Evolutionary conservation across 2,888 invertebrate genomes (phyloP).

Genomic region (Morpho achilles): DNA sequence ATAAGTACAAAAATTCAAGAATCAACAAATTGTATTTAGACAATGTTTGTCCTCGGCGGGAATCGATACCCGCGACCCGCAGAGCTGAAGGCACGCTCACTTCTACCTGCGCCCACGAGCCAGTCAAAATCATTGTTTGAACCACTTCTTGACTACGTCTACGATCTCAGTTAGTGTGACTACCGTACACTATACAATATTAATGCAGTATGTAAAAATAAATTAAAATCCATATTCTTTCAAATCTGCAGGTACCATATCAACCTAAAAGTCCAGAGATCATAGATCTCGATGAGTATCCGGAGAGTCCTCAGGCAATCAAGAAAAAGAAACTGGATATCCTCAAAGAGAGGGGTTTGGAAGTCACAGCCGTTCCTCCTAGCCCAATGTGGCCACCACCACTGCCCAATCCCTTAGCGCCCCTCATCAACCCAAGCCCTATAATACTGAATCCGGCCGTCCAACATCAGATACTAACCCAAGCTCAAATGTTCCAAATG

Average conservation of each 20-base stretch:
- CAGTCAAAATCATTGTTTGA: too few species aligned
- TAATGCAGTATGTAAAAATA: too few species aligned
- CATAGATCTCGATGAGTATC: constrained; percentile 80
- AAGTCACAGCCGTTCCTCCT: constrained; percentile 83
- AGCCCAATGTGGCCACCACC: constrained; percentile 37
- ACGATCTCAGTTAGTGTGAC: too few species aligned
- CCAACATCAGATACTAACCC: constrained; percentile 71
- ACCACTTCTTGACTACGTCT: not conserved
- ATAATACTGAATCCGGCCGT: constrained; percentile 58
- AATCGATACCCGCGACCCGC: too few species aligned
- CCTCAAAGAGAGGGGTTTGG: constrained; percentile 85
- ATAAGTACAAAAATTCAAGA: too few species aligned
- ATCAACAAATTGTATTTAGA: too few species aligned
- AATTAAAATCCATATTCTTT: too few species aligned
- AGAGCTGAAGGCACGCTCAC: too few species aligned
- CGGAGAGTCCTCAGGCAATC: constrained; percentile 62
- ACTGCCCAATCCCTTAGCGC: constrained; percentile 32
- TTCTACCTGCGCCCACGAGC: too few species aligned
- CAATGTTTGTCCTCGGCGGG: too few species aligned
- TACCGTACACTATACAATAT: too few species aligned
- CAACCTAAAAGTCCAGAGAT: constrained; percentile 82
- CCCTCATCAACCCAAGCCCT: constrained; percentile 36
- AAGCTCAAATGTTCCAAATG: constrained; percentile 67
- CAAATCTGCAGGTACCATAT: constrained; percentile 70
- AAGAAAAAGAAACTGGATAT: constrained; percentile 87